Evolutionary conservation across 35 echinoderm and acorn worm species (phyloP), one percentile per base, ranked within the genome.

Genomic region (Heliocidaris tuberculata): DNA sequence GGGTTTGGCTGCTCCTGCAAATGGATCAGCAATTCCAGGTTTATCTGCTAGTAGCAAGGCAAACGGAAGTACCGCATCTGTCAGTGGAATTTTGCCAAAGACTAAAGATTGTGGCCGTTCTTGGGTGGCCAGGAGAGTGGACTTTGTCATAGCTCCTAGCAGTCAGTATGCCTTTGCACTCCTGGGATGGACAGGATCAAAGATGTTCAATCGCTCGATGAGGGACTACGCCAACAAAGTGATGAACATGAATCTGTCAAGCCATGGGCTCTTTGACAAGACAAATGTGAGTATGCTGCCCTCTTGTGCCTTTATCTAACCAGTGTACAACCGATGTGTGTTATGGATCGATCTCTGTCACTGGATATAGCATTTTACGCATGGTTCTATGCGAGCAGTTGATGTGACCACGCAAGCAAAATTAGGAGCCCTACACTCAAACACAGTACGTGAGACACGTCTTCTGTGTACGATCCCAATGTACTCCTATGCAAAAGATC

Each of bases 201-300:
- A 96, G 61, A 99, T 99, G 98, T 99, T 97, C 60, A 96, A 95
- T 65, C 94, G 97, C 87, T 97, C 97, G 9, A 97, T 99, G 31
- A 31, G 97, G 48, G 97, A 97, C 71, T 99, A 99, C 86, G 94
- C 98, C 19, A 96, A 97, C 52, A 97, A 96, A 92, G 97, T 97
- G 59, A 96, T 96, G 98, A 97, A 97, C 85, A 99, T 99, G 98
- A 95, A 95, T 4, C 92, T 99, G n/a, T 97, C 98, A 31, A 99
- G 97, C 48, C 98, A 99, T 97, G 97, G 96, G 52, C 93, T 99
- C 4, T 97, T 95, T 88, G 96, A 97, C 86, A 99, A 99, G 97
- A 90, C 88, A 3, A 97, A 95, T 90, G 98, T 99, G 94, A 97
- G 97, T 95, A 56, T 54, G 29, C 60, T 85, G 11, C 19, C 59